Evolutionary conservation across 1,140 invertebrate genomes (phyloP).

Genomic region (Panagrolaimus sp.): DNA sequence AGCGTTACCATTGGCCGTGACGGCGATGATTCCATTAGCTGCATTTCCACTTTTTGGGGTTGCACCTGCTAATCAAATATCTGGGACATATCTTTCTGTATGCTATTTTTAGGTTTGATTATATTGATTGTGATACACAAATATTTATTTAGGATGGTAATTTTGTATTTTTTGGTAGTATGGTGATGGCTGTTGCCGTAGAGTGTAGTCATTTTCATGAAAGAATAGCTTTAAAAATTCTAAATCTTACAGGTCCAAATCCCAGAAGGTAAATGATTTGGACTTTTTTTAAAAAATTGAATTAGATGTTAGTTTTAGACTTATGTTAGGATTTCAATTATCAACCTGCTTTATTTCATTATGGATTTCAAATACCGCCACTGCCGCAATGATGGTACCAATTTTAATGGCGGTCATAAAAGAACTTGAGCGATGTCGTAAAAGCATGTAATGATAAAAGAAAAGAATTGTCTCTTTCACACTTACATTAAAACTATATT

Average conservation of each 20-base stretch:
- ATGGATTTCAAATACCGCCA: constrained; percentile 62
- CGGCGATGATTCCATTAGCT: not conserved
- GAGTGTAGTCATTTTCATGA: constrained; percentile 78
- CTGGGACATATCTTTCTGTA: constrained; percentile 8
- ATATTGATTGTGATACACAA: not conserved
- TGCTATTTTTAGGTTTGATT: not conserved
- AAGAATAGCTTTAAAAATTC: constrained; percentile 72
- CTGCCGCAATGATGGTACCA: constrained; percentile 52
- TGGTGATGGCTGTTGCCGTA: constrained; percentile 77
- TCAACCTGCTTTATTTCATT: constrained; percentile 51
- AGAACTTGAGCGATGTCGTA: constrained; percentile 43
- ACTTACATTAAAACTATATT: no score
- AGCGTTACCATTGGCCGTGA: constrained; percentile 2
- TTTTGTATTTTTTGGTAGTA: constrained; percentile 71
- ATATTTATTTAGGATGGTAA: constrained; percentile 67
- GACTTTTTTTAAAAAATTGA: not conserved
- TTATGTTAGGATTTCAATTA: constrained; percentile 43
- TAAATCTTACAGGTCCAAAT: constrained; percentile 42
- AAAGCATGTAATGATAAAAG: not conserved
- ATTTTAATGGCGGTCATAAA: constrained; percentile 50
- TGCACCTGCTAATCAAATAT: not conserved
- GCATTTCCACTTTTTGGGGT: constrained; percentile 4
- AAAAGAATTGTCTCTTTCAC: no score
- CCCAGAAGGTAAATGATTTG: constrained; percentile 34
- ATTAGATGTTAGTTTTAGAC: constrained; percentile 21